phyloP scores from a whole-genome alignment of 2,113 vertebrate species.

The Arvicanthis niloticus region DNA sequence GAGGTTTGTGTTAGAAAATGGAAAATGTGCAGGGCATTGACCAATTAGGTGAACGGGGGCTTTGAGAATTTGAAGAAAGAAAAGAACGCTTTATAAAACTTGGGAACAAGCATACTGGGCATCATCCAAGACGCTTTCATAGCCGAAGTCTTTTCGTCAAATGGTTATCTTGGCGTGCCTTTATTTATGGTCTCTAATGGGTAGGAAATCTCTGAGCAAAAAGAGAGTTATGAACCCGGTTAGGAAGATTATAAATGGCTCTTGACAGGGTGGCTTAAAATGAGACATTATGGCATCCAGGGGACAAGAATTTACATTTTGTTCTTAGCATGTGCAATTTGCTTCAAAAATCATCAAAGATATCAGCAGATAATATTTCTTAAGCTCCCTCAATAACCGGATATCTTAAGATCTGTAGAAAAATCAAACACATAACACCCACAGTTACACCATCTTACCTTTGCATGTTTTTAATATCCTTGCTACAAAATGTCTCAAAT shows the following conservation, averaged over 20 bases:
- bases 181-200: conserved; percentile 67
- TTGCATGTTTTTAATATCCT: conserved; percentile 37
- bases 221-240: conserved; percentile 79
- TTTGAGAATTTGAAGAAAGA: conserved; percentile 73
- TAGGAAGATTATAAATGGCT: conserved; percentile 74
- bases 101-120: conserved; percentile 61
- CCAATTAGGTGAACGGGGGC: conserved; percentile 55
- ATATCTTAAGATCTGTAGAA: conserved; percentile 61
- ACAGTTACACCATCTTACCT: conserved; percentile 53
- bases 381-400: conserved; percentile 39
- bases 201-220: conserved; percentile 77
- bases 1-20: conserved; percentile 65
- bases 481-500: conserved; percentile 44
- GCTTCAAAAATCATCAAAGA: conserved; percentile 76
- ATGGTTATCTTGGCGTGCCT: conserved; percentile 66
- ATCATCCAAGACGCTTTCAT: conserved; percentile 81
- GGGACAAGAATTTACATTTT: conserved; percentile 79
- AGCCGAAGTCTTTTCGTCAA: conserved; percentile 62
- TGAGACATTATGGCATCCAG: conserved; percentile 79
- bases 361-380: conserved; percentile 72
- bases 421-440: conserved; percentile 64
- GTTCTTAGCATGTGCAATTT: conserved; percentile 69
- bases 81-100: conserved; percentile 71
- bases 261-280: conserved; percentile 83
- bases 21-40: conserved; percentile 67